Percentiles rank a stretch among this genome's conserved stretches.
phyloP scores from a whole-genome alignment of 2,797 vertebrate genomes.

The Sebastes hopkinsi region DNA sequence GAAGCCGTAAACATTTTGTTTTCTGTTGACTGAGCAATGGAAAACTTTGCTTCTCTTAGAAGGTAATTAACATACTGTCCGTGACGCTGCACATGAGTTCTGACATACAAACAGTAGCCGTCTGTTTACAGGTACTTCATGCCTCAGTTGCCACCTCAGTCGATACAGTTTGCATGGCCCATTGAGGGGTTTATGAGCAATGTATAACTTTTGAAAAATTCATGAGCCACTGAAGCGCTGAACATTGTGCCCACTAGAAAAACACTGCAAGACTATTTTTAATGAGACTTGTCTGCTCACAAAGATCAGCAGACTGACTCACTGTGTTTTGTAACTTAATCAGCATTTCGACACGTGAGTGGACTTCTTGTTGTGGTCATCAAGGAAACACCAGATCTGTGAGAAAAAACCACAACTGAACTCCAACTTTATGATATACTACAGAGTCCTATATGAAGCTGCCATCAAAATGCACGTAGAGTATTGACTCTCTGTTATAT shows the following conservation, averaged over 20 bases:
- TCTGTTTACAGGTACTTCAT: not conserved
- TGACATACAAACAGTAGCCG: not conserved
- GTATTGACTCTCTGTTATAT: not conserved
- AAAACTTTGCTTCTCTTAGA: not conserved
- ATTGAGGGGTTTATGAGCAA: conserved; percentile 52
- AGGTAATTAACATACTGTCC: not conserved
- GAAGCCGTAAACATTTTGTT: conserved; percentile 10
- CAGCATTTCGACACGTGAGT: conserved; percentile 22
- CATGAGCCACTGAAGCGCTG: conserved; percentile 20
- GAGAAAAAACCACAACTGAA: not conserved
- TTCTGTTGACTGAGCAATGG: conserved; percentile 4
- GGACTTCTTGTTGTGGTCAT: not conserved
- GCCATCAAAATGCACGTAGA: not conserved
- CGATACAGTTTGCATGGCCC: conserved; percentile 4
- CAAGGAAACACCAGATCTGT: not conserved
- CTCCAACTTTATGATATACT: not conserved
- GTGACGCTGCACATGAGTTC: not conserved
- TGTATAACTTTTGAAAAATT: conserved; percentile 46
- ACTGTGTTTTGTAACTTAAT: conserved; percentile 31
- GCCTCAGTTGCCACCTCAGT: not conserved
- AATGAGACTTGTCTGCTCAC: conserved; percentile 12
- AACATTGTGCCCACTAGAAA: conserved; percentile 13
- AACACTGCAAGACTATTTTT: not conserved
- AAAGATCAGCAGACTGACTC: conserved; percentile 57
- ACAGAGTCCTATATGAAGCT: not conserved